A percentile compares a stretch with the other conserved stretches of the same genome.
These are phyloP conservation scores for Eolophus roseicapilla DNA, from an alignment of 2,113 vertebrate genomes.

Conservation along the genomic window DNA sequence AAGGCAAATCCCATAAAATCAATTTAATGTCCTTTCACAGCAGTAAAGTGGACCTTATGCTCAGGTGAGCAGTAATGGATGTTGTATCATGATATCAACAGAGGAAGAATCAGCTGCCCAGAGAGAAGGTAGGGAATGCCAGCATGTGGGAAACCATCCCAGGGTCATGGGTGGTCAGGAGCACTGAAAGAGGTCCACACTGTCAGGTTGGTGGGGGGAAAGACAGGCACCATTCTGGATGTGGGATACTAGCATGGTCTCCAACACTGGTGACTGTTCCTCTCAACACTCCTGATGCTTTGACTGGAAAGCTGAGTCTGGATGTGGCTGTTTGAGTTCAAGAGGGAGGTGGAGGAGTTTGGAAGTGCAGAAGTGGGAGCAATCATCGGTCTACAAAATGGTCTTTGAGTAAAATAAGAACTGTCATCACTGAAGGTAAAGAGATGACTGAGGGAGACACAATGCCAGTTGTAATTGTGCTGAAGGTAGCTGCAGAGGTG, in stretches of 20 bases:
- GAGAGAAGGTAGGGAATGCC: background rate
- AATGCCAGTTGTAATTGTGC: background rate
- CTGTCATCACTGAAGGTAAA: background rate
- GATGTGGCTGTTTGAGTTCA: background rate
- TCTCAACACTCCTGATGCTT: accelerated
- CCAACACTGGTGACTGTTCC: background rate
- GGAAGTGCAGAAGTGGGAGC: background rate
- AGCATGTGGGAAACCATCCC: background rate
- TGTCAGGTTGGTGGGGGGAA: background rate
- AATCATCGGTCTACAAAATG: accelerated
- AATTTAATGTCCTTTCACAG: conserved; percentile 14
- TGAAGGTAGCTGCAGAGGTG: background rate
- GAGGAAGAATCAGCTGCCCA: background rate
- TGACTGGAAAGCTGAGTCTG: background rate
- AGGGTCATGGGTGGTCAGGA: accelerated
- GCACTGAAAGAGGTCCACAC: background rate
- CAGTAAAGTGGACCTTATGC: background rate
- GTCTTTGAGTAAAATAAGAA: background rate
- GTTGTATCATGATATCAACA: background rate
- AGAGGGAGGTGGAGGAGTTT: background rate
- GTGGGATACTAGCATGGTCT: accelerated
- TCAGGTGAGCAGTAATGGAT: background rate
- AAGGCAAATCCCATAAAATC: conserved; percentile 32
- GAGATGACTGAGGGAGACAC: background rate
- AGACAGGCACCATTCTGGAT: accelerated